These are phyloP conservation scores for Valencia hispanica DNA, from an alignment of 2,797 vertebrate genomes.

Conservation along the genomic window DNA sequence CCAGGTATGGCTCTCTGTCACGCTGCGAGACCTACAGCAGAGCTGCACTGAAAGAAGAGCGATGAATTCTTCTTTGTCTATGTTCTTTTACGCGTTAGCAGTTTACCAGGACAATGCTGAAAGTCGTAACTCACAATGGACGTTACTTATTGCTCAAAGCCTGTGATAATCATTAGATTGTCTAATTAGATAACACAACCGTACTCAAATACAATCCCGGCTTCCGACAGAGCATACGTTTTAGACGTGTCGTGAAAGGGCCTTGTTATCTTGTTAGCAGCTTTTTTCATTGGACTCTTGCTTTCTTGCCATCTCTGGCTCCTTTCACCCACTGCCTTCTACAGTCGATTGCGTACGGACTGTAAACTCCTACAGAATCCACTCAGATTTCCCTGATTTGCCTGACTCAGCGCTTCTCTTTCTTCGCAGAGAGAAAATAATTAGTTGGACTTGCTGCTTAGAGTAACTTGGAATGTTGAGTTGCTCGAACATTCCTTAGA, in stretches of 20 bases:
- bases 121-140: background rate
- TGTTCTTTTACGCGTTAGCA: background rate
- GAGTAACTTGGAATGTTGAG: slow-evolving; percentile 2
- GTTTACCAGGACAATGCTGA: background rate
- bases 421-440: background rate
- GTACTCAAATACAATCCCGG: background rate
- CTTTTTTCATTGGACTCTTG: slow-evolving; percentile 25
- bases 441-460: background rate
- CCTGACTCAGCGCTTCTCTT: background rate
- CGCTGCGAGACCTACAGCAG: background rate
- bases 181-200: background rate
- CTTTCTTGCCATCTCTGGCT: slow-evolving; percentile 19
- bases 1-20: slow-evolving; percentile 82
- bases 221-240: background rate
- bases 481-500: background rate
- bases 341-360: slow-evolving; percentile 41
- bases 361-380: slow-evolving; percentile 58
- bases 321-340: slow-evolving; percentile 38
- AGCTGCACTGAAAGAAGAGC: slow-evolving; percentile 5
- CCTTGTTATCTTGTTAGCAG: slow-evolving; percentile 14
- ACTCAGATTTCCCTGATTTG: slow-evolving; percentile 7
- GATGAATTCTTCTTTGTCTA: background rate
- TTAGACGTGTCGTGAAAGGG: background rate
- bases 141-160: slow-evolving; percentile 3
- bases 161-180: background rate